A percentile compares a stretch with the other conserved stretches of the same genome.
phyloP scores from a whole-genome alignment of 92 coral and sea anemone species.

The Zoanthus solanderi region DNA sequence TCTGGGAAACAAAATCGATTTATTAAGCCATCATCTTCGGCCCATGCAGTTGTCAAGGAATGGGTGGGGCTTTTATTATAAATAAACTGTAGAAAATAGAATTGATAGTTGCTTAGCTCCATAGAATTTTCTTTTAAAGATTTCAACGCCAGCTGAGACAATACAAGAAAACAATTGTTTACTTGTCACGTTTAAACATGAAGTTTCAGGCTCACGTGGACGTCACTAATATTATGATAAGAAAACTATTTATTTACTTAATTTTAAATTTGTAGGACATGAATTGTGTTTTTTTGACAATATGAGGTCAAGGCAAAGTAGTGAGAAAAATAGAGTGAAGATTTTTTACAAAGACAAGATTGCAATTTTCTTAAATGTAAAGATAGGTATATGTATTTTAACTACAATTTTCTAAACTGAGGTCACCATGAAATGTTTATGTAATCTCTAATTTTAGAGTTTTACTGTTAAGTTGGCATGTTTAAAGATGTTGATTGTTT shows the following conservation, averaged over 20 bases:
- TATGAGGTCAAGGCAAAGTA: not conserved
- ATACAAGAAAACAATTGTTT: not conserved
- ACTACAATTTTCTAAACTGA: not conserved
- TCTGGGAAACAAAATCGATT: constrained; percentile 31
- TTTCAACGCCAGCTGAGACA: not conserved
- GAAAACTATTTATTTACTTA: not conserved
- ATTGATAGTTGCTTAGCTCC: not conserved
- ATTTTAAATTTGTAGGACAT: too few relatives aligned
- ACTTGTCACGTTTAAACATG: not conserved
- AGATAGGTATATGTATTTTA: not conserved
- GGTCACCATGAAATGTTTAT: not conserved
- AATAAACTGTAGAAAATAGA: not conserved
- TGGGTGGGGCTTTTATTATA: not conserved
- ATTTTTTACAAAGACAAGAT: not conserved
- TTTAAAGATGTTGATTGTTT: not conserved
- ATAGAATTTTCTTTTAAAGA: not conserved
- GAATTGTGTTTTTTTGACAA: too few relatives aligned
- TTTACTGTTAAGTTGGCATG: not conserved
- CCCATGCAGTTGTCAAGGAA: not conserved
- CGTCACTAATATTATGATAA: not conserved
- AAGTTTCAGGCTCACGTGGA: not conserved
- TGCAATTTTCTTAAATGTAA: not conserved
- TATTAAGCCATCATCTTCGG: constrained; percentile 9
- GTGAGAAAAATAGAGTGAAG: not conserved
- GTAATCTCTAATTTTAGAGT: constrained; percentile 47